Base-by-base conservation (phyloP, 2,113 vertebrate genomes). In the Clupea harengus region DNA sequence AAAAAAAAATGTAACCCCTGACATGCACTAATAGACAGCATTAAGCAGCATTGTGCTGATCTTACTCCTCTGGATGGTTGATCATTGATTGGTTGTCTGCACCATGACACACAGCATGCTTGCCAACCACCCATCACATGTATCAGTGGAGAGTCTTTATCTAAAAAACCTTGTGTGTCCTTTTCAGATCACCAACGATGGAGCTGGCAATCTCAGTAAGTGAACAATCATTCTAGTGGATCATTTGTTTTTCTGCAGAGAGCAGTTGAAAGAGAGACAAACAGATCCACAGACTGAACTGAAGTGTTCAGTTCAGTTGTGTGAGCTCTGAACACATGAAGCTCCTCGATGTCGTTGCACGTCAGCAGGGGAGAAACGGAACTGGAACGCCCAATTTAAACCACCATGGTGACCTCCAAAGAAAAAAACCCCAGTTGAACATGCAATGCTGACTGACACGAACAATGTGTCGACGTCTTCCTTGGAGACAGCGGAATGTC, bases 131-230 rank as follows among this genome's bases (percentile, higher is more conserved):
- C 64, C 15, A 13, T 72, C 64, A 32, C 64, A 72, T 11, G 7
- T 4, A 72, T 72, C n/a, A 72, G 28, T 11, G 64, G 28, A 72
- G 25, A 9, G 4, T 25, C 64, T 72, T 28, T 32, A 72, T 72
- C 64, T 72, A 6, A 72, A 72, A 49, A 60, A 18, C 18, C 18
- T 60, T 22, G 6, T 60, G 18, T 60, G 54, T 60, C 54, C 54
- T 60, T 60, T 60, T 6, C 54, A 72, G 64, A 1, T 8, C 1
- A n/a, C n/a, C 10, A 72, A 32, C 13, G 64, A 72, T 32, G 25
- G 28, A 72, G n/a, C n/a, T 72, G 64, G 64, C 64, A 28, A 25
- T 72, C 64, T 72, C n/a, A 72, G 64, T 72, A 32, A 72, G 64
- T 25, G 64, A 72, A 72, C 28, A 72, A 32, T 72, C 64, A 72